These are phyloP conservation scores for Enteromius trimaculatus DNA, from an alignment of 2,797 vertebrate genomes.

Conservation along the genomic window DNA sequence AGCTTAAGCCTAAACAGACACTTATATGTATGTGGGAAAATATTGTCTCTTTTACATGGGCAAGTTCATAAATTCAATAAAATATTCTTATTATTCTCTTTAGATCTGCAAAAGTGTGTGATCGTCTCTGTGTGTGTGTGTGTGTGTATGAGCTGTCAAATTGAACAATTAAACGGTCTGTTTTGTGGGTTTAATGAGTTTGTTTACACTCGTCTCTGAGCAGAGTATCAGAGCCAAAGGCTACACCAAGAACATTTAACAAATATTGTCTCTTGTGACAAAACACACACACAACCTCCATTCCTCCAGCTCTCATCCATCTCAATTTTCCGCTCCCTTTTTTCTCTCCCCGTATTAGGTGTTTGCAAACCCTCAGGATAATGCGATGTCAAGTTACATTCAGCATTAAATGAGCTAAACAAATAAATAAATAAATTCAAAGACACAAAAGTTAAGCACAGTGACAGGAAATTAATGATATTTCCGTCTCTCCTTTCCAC, in stretches of 20 bases:
- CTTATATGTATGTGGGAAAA: neutral
- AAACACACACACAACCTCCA: conserved; percentile 6
- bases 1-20: neutral
- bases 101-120: neutral
- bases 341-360: neutral
- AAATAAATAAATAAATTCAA: conserved; percentile 52
- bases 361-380: conserved; percentile 29
- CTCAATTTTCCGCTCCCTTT: conserved; percentile 21
- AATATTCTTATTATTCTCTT: neutral
- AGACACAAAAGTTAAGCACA: conserved; percentile 31
- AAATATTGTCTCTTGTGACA: conserved; percentile 26
- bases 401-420: conserved; percentile 32
- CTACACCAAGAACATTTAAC: conserved; percentile 40
- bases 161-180: conserved; percentile 14
- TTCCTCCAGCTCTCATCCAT: conserved; percentile 20
- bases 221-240: conserved; percentile 31
- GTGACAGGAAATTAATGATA: conserved; percentile 55
- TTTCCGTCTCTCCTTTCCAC: conserved; percentile 45
- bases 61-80: neutral
- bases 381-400: conserved; percentile 28
- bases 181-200: conserved; percentile 31
- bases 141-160: neutral
- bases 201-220: conserved; percentile 36
- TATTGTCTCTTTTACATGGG: neutral
- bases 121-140: neutral